These are phyloP conservation scores for Sturmia bella DNA, from an alignment of 2,888 invertebrate species.

Conservation along the genomic window DNA sequence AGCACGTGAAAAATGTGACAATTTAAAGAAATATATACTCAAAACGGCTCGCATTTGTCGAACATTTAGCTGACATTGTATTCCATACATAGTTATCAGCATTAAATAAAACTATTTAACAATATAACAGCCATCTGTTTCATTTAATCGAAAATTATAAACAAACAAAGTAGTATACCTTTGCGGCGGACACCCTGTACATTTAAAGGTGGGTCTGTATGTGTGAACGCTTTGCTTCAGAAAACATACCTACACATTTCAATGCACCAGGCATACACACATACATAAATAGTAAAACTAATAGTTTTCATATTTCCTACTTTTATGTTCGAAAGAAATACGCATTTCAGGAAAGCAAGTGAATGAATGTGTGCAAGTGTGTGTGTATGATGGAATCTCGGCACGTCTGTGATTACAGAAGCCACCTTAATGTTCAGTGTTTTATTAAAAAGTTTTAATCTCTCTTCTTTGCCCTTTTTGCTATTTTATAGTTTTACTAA, in stretches of 20 bases:
- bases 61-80: too few species aligned
- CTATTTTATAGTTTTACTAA: conserved; percentile 15
- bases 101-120: too few species aligned
- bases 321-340: conserved; percentile 26
- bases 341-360: conserved; percentile 3
- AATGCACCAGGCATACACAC: conserved; percentile 27
- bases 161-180: too few species aligned
- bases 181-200: too few species aligned
- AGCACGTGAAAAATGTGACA: too few species aligned
- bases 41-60: too few species aligned
- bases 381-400: neutral
- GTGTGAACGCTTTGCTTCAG: too few species aligned
- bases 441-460: conserved; percentile 49
- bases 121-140: too few species aligned
- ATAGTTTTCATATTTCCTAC: conserved; percentile 63
- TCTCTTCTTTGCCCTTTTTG: conserved; percentile 18
- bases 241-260: too few species aligned
- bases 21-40: too few species aligned
- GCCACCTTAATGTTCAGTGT: conserved; percentile 54
- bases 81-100: too few species aligned
- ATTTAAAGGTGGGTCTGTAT: neutral
- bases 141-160: too few species aligned
- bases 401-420: conserved; percentile 11
- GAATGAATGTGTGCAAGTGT: neutral
- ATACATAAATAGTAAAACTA: conserved; percentile 23